Evolutionary conservation across 2,113 vertebrate species (phyloP).

Genomic region (Ancistrus triradiatus): DNA sequence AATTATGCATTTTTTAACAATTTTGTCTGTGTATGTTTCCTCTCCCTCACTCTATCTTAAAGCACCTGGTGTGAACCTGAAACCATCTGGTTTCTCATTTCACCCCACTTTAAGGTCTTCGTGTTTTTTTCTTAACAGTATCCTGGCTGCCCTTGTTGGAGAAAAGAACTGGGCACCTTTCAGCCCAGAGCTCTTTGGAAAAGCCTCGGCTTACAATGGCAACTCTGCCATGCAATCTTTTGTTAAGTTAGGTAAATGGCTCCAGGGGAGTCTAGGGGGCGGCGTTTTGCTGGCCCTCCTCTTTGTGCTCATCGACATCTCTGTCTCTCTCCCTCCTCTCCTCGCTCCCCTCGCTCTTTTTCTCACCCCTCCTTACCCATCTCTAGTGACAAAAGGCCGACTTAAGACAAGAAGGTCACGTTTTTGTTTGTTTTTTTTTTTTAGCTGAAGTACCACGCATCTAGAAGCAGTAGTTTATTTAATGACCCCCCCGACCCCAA

Average conservation of each 20-base stretch:
- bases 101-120: slow-evolving; percentile 69
- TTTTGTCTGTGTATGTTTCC: too few relatives aligned
- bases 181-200: slow-evolving; percentile 69
- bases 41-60: slow-evolving; percentile 44
- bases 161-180: slow-evolving; percentile 80
- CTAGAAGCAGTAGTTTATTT: slow-evolving; percentile 61
- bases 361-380: slow-evolving; percentile 44
- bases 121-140: slow-evolving; percentile 78
- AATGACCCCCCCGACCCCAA: slow-evolving; percentile 54
- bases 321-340: neutral
- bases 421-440: too few relatives aligned
- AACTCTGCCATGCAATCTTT: slow-evolving; percentile 63
- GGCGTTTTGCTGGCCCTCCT: slow-evolving; percentile 53
- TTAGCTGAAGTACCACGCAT: slow-evolving; percentile 55
- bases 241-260: slow-evolving; percentile 66
- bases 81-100: slow-evolving; percentile 78
- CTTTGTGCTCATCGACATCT: slow-evolving; percentile 1
- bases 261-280: slow-evolving; percentile 63
- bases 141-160: slow-evolving; percentile 68
- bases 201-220: slow-evolving; percentile 69
- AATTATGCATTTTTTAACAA: too few relatives aligned
- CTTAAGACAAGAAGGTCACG: slow-evolving; percentile 66
- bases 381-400: slow-evolving; percentile 57
- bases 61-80: slow-evolving; percentile 57
- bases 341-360: neutral